Base-by-base conservation (phyloP, 2,888 invertebrate species). In the Diloba caeruleocephala region DNA sequence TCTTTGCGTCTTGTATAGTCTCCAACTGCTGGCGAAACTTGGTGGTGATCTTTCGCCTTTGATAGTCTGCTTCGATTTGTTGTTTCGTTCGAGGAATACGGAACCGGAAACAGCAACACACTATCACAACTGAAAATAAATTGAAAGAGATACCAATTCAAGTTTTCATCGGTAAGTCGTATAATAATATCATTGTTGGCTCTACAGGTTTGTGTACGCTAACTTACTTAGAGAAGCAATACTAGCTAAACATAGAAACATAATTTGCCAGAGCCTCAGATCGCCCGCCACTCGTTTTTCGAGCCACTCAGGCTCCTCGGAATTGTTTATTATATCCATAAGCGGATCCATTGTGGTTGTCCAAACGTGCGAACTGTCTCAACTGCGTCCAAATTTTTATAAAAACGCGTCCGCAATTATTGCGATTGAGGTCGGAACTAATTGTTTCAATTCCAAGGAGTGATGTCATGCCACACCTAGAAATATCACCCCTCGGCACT, bases 61-160 rank as follows among this genome's bases (percentile, higher is more conserved):
- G 96, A 87, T 97, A 98, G 87, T 98, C 98, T 0, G 98, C 98
- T 84, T 98, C 98, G 61, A 99, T 98, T 89, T 98, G 98, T 87
- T 98, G 98, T 84, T 98, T 98, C 0, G 98, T 98, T 44, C 98
- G 94, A 0, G 98, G 98, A 68, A 99, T 97, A 26, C 98, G 96
- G 87, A 98, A 97, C 67, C 97, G 96, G 76, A 98, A 95, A 81
- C 98, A 98, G 82, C 98, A 98, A 84, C 98, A 98, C 44, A 98
- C 90, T 79, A 98, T 95, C 63, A 98, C 96, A 57, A 97, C 98
- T 98, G 81, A 14, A 38, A 7, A 28, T 12, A 23, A 36, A 7
- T 1, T 29, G 12, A 2, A 8, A 12, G n/a, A n/a, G n/a, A 26
- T 26, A 26, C 25, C 2, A 26, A 10, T 5, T 21, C 3, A 21